These are phyloP conservation scores for Apistogramma diplotaenia DNA, from an alignment of 2,113 vertebrate genomes.

Conservation along the genomic window DNA sequence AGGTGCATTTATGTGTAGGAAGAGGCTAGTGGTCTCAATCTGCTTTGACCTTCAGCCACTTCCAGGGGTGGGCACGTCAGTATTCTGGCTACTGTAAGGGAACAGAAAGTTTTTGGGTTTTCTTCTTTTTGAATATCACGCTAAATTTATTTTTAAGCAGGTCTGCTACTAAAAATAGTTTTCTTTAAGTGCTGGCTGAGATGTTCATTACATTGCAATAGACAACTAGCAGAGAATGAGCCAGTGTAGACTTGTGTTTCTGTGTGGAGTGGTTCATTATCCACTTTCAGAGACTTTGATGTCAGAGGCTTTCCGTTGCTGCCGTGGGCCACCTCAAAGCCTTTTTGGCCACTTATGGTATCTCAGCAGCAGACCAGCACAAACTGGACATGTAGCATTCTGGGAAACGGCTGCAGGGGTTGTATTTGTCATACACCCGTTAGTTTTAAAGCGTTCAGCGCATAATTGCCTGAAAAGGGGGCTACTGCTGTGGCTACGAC, in stretches of 20 bases:
- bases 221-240: background rate
- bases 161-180: background rate
- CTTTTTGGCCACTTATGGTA: background rate
- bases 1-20: background rate
- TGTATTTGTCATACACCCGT: background rate
- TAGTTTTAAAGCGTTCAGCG: background rate
- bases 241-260: background rate
- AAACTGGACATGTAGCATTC: background rate
- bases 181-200: background rate
- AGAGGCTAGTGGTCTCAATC: background rate
- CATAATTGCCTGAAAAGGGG: background rate
- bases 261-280: background rate
- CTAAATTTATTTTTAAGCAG: background rate
- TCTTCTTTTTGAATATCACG: no score
- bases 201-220: no score
- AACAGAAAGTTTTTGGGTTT: no score
- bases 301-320: background rate
- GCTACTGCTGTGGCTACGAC: background rate
- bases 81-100: background rate
- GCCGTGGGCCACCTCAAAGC: background rate
- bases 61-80: background rate
- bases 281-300: background rate
- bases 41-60: background rate
- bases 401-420: background rate
- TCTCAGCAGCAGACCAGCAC: background rate